These are phyloP conservation scores for Osmerus eperlanus DNA, from an alignment of 2,113 vertebrate genomes.

Conservation along the genomic window DNA sequence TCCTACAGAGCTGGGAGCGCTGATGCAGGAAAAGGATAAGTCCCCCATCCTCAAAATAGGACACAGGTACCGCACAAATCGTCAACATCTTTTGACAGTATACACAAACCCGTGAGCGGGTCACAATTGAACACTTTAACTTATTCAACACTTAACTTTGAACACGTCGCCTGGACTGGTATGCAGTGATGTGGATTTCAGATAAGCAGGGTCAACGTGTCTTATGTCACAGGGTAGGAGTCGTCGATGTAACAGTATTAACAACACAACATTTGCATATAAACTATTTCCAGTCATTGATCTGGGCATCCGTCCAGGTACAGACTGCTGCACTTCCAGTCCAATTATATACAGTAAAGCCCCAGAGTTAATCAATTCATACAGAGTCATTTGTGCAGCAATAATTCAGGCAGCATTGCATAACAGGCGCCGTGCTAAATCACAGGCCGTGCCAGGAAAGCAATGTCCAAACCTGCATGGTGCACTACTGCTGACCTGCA, in stretches of 20 bases:
- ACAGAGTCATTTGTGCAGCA: constrained; percentile 46
- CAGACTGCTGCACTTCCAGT: constrained; percentile 45
- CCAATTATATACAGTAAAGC: constrained; percentile 54
- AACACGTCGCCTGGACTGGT: neutral
- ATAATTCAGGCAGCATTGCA: constrained; percentile 60
- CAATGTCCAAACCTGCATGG: constrained; percentile 41
- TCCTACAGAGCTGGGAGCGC: too few species aligned
- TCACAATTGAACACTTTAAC: neutral
- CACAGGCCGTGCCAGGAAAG: constrained; percentile 30
- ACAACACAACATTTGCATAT: constrained; percentile 13
- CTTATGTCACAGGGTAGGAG: neutral
- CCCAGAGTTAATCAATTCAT: constrained; percentile 61
- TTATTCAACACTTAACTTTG: neutral
- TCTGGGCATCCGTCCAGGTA: constrained; percentile 47
- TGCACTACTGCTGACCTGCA: constrained; percentile 31
- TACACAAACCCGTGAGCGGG: neutral
- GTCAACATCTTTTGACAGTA: too few species aligned
- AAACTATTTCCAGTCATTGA: constrained; percentile 53
- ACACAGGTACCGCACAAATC: neutral
- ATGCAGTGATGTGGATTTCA: neutral
- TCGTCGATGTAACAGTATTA: neutral
- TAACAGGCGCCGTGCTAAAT: constrained; percentile 50
- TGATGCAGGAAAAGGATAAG: too few species aligned
- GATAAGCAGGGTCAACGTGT: neutral
- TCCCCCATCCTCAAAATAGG: neutral